phyloP scores from a whole-genome alignment of 2,888 invertebrate species.

The Cantharis nigra region DNA sequence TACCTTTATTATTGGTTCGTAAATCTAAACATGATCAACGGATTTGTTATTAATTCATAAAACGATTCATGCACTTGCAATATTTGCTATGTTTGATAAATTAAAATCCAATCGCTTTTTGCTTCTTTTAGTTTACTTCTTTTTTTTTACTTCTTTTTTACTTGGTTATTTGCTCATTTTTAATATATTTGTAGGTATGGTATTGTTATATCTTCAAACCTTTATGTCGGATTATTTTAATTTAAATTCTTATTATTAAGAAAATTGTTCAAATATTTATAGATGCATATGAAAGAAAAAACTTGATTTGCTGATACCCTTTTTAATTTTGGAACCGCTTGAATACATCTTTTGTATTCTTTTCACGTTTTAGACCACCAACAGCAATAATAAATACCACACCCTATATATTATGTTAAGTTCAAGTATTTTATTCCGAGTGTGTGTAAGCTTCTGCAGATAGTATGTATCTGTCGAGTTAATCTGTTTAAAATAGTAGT shows the following conservation, averaged over 20 bases:
- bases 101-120: too few relatives aligned
- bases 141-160: too few relatives aligned
- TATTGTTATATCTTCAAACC: background rate
- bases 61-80: background rate
- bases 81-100: too few relatives aligned
- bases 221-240: background rate
- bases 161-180: too few relatives aligned
- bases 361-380: conserved; percentile 5
- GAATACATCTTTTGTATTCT: conserved; percentile 6
- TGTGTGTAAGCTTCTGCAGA: conserved; percentile 1
- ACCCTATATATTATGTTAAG: background rate
- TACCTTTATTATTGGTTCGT: background rate
- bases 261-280: background rate
- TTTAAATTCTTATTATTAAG: background rate
- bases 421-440: conserved; percentile 5
- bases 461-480: background rate
- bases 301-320: background rate
- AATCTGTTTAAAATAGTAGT: background rate
- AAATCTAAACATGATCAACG: background rate
- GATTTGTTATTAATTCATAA: background rate
- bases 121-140: too few relatives aligned
- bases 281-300: background rate
- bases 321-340: background rate
- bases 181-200: too few relatives aligned
- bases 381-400: conserved; percentile 1